Base-by-base conservation (phyloP, 2,888 invertebrate species). In the Pandemis cinnamomeana region DNA sequence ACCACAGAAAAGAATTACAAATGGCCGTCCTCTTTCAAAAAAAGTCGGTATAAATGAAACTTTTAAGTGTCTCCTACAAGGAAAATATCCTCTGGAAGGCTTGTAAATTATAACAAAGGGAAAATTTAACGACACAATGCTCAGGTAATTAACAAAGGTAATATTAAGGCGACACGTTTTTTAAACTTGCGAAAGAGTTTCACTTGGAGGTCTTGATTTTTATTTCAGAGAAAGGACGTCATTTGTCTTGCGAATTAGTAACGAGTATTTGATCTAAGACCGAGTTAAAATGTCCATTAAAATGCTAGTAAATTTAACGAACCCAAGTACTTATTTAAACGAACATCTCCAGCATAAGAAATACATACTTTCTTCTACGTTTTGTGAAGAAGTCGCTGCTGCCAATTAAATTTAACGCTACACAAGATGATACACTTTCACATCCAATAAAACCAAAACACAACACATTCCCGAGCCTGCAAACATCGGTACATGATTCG, bases 101-200 rank as follows among this genome's bases (percentile, higher is more conserved):
- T 71, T 74, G 70, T 70, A 71, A 67, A 62, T 70, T 71, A 62
- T 41, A 71, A 74, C 74, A 71, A 71, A 74, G 61, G 66, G 53
- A 67, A 71, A 67, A 71, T 71, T 74, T 66, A 13, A 67, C 66
- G 73, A 67, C 67, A 67, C 60, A 71, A 62, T 67, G 74, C 62
- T 55, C 67, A 53, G 55, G 44, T 74, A 74, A 74, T 74, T 74
- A 74, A 74, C 68, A 55, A 70, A 64, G 68, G 68, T 72, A 72
- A 69, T 73, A 70, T 61, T 70, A 73, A 73, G 74, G 71, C 70
- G 62, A 74, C 74, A 71, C 74, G 71, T 67, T 67, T 74, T 70
- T 68, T 67, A 74, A 71, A 73, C 36, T 73, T 53, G n/a, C 46
- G 46, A 55, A 67, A 71, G 53, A 53, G 58, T 55, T 67, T 73